Evolutionary conservation across 1,140 invertebrate genomes (phyloP), one percentile per base, ranked within the genome.

Genomic region (Luehdorfia chinensis): DNA sequence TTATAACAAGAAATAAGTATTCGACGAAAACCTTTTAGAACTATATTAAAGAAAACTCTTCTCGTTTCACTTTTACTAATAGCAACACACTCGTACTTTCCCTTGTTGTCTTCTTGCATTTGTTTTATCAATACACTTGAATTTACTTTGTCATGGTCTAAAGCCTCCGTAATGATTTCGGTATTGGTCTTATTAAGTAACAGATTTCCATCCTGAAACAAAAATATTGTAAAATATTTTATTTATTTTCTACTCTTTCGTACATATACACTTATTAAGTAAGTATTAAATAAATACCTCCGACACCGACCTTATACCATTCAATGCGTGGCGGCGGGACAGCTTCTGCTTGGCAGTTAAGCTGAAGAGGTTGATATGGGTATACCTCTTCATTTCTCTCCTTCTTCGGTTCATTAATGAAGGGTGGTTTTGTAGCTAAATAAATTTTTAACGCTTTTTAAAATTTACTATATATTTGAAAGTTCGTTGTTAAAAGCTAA

Each of bases 231-330:
- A 28, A 28, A n/a, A 28, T 9, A 6, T 28, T 28, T 31, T 31
- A 11, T 12, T 12, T 31, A 11, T 31, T 31, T 31, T 31, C n/a
- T n/a, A n/a, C n/a, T n/a, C n/a, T n/a, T n/a, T n/a, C n/a, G n/a
- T n/a, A n/a, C n/a, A n/a, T 28, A 28, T 6, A n/a, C 25, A 28
- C 5, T 28, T 28, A 6, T 9, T 9, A 6, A 6, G 2, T n/a
- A 4, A 4, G 19, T 21, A 4, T 21, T 7, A 7, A 21, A 5
- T 12, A 36, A 3, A 18, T 5, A 13, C 23, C 4, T 36, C 23
- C 44, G 14, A 0, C 9, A 43, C 13, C 68, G 67, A 84, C 79
- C 71, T 75, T 84, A 21, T 51, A 65, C 79, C 79, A 84, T 7
- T 46, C 51, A 9, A 84, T 63, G 4, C 32, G 32, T 0, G 79